Evolutionary conservation across 2,797 vertebrate genomes (phyloP), one percentile per base, ranked within the genome.

Genomic region (Lutjanus argentimaculatus): DNA sequence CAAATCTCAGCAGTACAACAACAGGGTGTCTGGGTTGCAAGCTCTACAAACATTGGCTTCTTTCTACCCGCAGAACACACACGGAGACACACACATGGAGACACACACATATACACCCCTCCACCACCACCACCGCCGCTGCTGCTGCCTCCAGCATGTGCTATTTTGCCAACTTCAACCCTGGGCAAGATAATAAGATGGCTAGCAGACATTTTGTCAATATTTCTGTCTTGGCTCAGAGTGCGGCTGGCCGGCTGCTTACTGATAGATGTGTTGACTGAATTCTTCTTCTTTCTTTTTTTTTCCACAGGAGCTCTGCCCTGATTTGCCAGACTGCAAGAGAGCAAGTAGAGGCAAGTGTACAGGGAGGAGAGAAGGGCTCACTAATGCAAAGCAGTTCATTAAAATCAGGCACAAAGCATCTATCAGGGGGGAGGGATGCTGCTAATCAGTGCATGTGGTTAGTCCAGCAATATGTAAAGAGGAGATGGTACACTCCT

Each of bases 151-250:
- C 88, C 90, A 91, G 89, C 92, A 88, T 89, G 88, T 88, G 90
- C 88, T 92, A 83, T 89, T 92, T 92, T 89, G 90, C 88, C 89
- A 91, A 92, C 83, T 94, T 84, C 91, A 94, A 91, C 92, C 91
- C 88, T 76, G 81, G 85, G 90, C 89, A 87, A 93, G 91, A 94
- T 95, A 95, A 95, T 94, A 95, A 94, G 94, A 95, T 89, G 88
- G 93, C 92, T 73, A 89, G 90, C 91, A 93, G 95, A 95, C 94
- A 94, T 91, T 93, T 95, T 93, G 95, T 95, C 95, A 95, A 95
- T 95, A 95, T 95, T 94, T 94, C 93, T 90, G 83, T 91, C 92
- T 94, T 95, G 94, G 93, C 93, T 93, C 82, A 75, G 87, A 90
- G 88, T 86, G 80, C 67, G 89, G 87, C 89, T 84, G 87, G 90